These are phyloP conservation scores for Zaprionus lineosus DNA, from an alignment of 2,888 invertebrate genomes.

Conservation along the genomic window DNA sequence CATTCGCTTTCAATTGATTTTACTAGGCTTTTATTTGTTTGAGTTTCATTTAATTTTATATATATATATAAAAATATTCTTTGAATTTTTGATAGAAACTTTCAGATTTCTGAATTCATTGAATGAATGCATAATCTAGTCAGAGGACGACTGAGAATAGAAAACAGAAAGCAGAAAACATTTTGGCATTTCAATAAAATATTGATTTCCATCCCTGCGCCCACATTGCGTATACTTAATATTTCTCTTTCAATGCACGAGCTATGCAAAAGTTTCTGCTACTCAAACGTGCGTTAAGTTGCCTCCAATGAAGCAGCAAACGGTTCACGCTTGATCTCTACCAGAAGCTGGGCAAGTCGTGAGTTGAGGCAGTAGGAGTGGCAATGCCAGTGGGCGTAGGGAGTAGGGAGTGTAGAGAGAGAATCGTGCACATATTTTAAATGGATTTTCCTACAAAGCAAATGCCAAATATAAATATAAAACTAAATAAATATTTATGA, in stretches of 20 bases:
- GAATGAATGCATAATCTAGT: constrained; percentile 55
- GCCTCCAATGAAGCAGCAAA: constrained; percentile 59
- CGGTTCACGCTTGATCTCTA: constrained; percentile 53
- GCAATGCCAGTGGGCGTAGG: too few relatives aligned
- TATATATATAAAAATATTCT: constrained; percentile 1
- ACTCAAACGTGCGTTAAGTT: constrained; percentile 68
- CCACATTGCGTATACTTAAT: constrained; percentile 44
- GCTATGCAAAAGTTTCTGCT: constrained; percentile 31
- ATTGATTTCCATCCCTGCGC: constrained; percentile 36
- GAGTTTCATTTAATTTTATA: background rate
- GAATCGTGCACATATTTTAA: constrained; percentile 39
- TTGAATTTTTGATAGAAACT: constrained; percentile 17
- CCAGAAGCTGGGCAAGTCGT: background rate
- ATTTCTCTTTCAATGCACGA: constrained; percentile 16
- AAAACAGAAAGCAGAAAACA: constrained; percentile 14
- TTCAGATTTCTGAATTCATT: too few relatives aligned
- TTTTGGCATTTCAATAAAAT: constrained; percentile 36
- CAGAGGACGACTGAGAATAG: too few relatives aligned
- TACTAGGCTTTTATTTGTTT: constrained; percentile 30
- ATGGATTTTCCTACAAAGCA: constrained; percentile 31
- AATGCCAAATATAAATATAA: constrained; percentile 32
- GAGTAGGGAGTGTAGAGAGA: constrained; percentile 2
- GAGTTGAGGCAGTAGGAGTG: too few relatives aligned
- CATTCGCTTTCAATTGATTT: constrained; percentile 29
- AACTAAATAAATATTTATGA: constrained; percentile 43